These are phyloP conservation scores for Erinaceus europaeus DNA, from an alignment of 2,113 vertebrate genomes.

Conservation along the genomic window DNA sequence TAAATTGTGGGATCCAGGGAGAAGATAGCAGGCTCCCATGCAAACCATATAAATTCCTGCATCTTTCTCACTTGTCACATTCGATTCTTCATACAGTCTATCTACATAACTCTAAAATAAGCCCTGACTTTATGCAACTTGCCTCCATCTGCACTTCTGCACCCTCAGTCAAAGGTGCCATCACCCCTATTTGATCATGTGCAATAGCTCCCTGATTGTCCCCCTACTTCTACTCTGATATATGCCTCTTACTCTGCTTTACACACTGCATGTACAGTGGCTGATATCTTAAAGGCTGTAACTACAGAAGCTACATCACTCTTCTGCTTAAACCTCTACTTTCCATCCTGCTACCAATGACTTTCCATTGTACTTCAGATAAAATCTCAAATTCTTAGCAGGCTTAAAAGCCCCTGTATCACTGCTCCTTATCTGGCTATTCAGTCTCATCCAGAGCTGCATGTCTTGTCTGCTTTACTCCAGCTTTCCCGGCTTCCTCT, in stretches of 20 bases:
- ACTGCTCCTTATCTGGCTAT: background rate
- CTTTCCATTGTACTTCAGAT: constrained; percentile 17
- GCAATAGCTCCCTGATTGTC: background rate
- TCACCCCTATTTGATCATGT: background rate
- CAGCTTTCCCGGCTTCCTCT: background rate
- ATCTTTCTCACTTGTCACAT: background rate
- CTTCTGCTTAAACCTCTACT: background rate
- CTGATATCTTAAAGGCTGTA: background rate
- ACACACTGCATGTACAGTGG: background rate
- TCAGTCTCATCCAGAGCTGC: background rate
- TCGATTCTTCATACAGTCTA: background rate
- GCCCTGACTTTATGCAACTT: background rate
- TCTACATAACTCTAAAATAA: background rate
- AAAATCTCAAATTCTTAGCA: constrained; percentile 19
- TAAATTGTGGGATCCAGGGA: background rate
- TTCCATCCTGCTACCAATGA: background rate
- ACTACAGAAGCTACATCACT: background rate
- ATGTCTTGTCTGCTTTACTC: background rate
- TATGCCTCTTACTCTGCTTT: background rate
- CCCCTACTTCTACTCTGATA: background rate
- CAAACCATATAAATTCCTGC: background rate
- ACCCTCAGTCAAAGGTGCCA: background rate
- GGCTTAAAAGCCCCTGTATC: background rate
- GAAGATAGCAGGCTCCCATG: no score
- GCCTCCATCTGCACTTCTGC: background rate